Evolutionary conservation across 2,797 vertebrate genomes (phyloP).

Genomic region (Falco columbarius): DNA sequence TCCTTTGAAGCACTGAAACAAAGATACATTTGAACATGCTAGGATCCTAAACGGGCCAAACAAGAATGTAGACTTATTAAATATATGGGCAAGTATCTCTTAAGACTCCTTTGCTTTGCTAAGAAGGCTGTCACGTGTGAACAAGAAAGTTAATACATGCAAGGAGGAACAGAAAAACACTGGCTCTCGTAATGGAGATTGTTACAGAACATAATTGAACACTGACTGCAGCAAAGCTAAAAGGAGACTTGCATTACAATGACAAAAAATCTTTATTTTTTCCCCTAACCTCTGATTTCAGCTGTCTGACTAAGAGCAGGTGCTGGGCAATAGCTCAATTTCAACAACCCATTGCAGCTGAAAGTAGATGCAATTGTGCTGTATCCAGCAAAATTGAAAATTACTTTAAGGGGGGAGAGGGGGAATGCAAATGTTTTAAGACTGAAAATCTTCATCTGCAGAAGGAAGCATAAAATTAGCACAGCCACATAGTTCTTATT

Average conservation of each 20-base stretch:
- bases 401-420: conserved; percentile 20
- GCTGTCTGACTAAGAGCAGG: conserved; percentile 69
- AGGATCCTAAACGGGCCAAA: background rate
- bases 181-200: conserved; percentile 54
- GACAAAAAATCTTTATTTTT: conserved; percentile 69
- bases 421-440: conserved; percentile 48
- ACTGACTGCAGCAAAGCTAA: conserved; percentile 71
- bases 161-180: conserved; percentile 43
- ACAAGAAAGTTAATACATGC: conserved; percentile 50
- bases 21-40: background rate
- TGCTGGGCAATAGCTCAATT: conserved; percentile 65
- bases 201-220: conserved; percentile 63
- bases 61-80: background rate
- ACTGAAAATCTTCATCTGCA: conserved; percentile 55
- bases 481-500: conserved; percentile 21
- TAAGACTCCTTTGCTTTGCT: conserved; percentile 13
- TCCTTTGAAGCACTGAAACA: background rate
- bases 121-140: background rate
- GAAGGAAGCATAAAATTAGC: conserved; percentile 54
- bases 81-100: conserved; percentile 22
- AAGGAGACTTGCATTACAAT: conserved; percentile 72
- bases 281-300: conserved; percentile 62
- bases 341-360: conserved; percentile 63
- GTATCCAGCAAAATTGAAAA: conserved; percentile 60
- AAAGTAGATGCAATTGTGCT: conserved; percentile 58